A percentile compares a stretch with the other conserved stretches of the same genome.
Evolutionary conservation across 2,888 invertebrate species (phyloP).

Genomic region (Xestia xanthographa): DNA sequence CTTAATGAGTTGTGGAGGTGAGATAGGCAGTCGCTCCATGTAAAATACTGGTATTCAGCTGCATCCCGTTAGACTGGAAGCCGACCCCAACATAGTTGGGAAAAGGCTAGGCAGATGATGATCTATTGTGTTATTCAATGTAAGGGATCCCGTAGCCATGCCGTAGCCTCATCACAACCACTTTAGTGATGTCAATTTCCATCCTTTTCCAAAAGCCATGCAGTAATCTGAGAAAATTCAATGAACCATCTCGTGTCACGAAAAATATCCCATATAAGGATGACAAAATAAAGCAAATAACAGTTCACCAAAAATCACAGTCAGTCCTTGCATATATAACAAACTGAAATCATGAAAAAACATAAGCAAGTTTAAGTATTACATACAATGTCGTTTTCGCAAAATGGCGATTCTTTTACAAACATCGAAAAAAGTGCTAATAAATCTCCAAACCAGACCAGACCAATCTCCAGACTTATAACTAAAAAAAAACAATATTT

Average conservation of each 20-base stretch:
- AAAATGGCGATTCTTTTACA: background rate
- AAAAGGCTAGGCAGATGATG: too few relatives aligned
- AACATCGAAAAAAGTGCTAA: background rate
- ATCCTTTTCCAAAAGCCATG: background rate
- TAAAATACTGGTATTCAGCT: too few relatives aligned
- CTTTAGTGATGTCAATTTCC: background rate
- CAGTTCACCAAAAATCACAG: background rate
- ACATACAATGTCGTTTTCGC: background rate
- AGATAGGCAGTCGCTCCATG: too few relatives aligned
- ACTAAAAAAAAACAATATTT: too few relatives aligned
- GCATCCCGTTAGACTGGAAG: too few relatives aligned
- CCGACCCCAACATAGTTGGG: too few relatives aligned
- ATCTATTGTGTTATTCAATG: background rate
- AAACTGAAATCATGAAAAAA: background rate
- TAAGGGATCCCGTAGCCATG: background rate
- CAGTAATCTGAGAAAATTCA: background rate
- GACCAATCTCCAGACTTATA: too few relatives aligned
- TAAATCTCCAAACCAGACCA: too few relatives aligned
- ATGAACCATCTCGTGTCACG: background rate
- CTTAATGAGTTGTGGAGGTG: too few relatives aligned
- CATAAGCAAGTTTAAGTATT: too few relatives aligned
- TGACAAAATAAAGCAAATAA: background rate
- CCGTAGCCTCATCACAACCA: background rate
- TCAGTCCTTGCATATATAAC: background rate
- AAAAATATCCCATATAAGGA: background rate